A percentile compares a stretch with the other conserved stretches of the same genome.
phyloP scores from a whole-genome alignment of 2,797 vertebrate species.

The Characodon lateralis region DNA sequence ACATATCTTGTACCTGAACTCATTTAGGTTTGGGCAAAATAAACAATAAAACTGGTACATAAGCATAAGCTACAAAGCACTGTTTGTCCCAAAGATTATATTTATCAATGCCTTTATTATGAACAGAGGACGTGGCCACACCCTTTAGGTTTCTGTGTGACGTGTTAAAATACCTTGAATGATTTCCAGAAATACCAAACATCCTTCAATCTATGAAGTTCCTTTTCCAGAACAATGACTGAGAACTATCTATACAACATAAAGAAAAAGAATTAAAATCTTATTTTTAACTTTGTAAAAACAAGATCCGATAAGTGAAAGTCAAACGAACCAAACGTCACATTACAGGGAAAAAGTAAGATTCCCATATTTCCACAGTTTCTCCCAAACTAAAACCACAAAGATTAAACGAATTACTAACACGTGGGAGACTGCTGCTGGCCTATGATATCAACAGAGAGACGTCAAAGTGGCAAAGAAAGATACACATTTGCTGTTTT shows the following conservation, averaged over 20 bases:
- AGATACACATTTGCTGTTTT: not conserved
- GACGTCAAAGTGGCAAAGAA: constrained; percentile 6
- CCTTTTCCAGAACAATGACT: not conserved
- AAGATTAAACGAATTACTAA: constrained; percentile 40
- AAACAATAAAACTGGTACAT: not conserved
- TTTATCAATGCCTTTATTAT: not conserved
- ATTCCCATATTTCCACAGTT: accelerated
- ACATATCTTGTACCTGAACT: not conserved
- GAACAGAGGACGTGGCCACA: constrained; percentile 28
- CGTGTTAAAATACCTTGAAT: not conserved
- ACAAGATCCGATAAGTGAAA: not conserved
- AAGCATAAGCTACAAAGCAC: not conserved
- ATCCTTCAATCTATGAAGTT: not conserved
- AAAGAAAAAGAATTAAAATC: not conserved
- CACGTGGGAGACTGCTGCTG: constrained; percentile 66
- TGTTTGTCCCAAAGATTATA: not conserved
- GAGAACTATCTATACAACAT: not conserved
- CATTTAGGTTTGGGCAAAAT: not conserved
- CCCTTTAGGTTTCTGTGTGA: not conserved
- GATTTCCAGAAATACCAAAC: not conserved
- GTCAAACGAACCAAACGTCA: accelerated
- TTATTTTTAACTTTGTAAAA: not conserved
- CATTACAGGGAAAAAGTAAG: accelerated
- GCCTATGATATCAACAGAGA: not conserved
- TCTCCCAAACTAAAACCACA: not conserved